Conservation (phyloP, 2,888 invertebrate genomes). For the Diaperis boleti region DNA sequence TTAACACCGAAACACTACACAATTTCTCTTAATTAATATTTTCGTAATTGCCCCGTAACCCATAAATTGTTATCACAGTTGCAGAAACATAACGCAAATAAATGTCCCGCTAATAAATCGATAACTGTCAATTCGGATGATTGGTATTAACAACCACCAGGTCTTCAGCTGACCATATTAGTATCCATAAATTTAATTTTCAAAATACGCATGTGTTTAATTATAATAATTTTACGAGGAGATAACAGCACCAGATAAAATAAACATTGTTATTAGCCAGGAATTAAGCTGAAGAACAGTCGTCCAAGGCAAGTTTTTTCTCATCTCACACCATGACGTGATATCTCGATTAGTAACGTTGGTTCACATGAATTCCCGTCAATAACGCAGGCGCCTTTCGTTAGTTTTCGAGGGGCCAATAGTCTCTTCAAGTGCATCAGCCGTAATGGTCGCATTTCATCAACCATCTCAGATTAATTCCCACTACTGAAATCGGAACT, state of each 20-base stretch:
- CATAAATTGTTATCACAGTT: slow-evolving; percentile 7
- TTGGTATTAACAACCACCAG: slow-evolving; percentile 22
- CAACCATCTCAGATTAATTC: slow-evolving; percentile 55
- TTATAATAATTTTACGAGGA: slow-evolving; percentile 26
- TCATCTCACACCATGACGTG: slow-evolving; percentile 20
- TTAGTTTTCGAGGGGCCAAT: slow-evolving; percentile 4
- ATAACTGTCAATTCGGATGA: slow-evolving; percentile 28
- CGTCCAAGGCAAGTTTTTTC: slow-evolving; percentile 19
- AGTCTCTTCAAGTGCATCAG: slow-evolving; percentile 43
- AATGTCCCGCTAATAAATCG: slow-evolving; percentile 23
- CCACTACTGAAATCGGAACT: slow-evolving; percentile 53
- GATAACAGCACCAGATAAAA: slow-evolving; percentile 24
- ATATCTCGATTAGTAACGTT: slow-evolving; percentile 29
- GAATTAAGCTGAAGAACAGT: slow-evolving; percentile 18
- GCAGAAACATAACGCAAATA: slow-evolving; percentile 19
- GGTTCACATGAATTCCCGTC: slow-evolving; percentile 35
- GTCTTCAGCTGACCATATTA: slow-evolving; percentile 14
- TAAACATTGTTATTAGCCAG: slow-evolving; percentile 31
- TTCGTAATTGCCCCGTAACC: slow-evolving; percentile 1
- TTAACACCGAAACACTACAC: too few species aligned
- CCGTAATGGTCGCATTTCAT: slow-evolving; percentile 48
- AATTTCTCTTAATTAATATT: too few species aligned
- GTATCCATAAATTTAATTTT: slow-evolving; percentile 30
- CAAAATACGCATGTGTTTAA: slow-evolving; percentile 21
- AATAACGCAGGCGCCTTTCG: slow-evolving; percentile 22